Base-by-base conservation (phyloP, 2,113 vertebrate species). In the Gracilinanus agilis region DNA sequence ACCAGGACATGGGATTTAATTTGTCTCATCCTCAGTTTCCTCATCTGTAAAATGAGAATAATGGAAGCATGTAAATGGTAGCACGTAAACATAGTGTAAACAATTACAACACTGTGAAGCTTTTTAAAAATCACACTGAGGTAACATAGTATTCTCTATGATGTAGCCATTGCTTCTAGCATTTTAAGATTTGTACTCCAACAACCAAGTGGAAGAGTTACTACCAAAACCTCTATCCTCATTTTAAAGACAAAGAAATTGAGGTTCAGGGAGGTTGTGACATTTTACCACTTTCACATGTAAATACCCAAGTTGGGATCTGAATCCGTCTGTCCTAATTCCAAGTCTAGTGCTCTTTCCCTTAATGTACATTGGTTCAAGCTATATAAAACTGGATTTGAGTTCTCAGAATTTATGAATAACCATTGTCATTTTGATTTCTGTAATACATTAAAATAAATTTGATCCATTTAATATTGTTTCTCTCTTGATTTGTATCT, bases 401-500 rank as follows among this genome's bases (percentile, higher is more conserved):
- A 92, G 94, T 96, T 97, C 34, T 54, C 92, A 96, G 34, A 91
- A 96, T 96, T 49, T 95, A 92, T 89, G 16, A 44, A 95, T 96
- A 94, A 93, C 90, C 88, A 91, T 92, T 24, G 0, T 92, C 90
- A 95, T 54, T 96, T 97, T 94, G 96, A 89, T 93, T 96, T 96
- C 90, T 94, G 25, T 96, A 96, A 75, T 44, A 83, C 21, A 44
- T 44, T 92, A 56, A 94, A 96, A 92, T 94, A 56, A 96, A 96
- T 90, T 54, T 91, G 24, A 55, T 55, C 92, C 93, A 90, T 90
- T 44, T 89, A 95, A 9, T 54, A 90, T 90, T 96, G 55, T 95
- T 96, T 44, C 44, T 67, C 93, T 93, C 83, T 92, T 95, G 95
- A 97, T 96, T 97, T 95, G 93, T 96, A 58, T 91, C 90, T 96